These are phyloP conservation scores for Triops cancriformis DNA, from an alignment of 1,140 invertebrate species.

Conservation along the genomic window DNA sequence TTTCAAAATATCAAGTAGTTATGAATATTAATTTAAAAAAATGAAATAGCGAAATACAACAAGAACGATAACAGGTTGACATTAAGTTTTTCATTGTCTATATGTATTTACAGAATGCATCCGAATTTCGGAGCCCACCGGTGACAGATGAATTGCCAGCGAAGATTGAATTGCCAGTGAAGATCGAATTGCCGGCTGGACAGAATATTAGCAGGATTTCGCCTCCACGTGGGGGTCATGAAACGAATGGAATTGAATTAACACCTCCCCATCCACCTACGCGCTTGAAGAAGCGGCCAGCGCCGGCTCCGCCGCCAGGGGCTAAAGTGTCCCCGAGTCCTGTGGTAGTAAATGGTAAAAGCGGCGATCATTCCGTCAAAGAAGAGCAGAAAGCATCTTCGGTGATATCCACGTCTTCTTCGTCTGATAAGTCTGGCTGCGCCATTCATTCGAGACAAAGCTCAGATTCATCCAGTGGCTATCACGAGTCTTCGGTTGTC, in stretches of 20 bases:
- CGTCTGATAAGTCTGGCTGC: slow-evolving; percentile 34
- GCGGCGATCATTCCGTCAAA: not conserved
- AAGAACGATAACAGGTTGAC: too few relatives aligned
- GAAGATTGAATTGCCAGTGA: not conserved
- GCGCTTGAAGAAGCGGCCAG: slow-evolving; percentile 34
- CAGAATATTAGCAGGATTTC: not conserved
- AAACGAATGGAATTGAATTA: not conserved
- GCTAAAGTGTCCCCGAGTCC: slow-evolving; percentile 11
- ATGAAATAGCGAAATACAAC: too few relatives aligned
- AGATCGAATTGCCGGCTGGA: not conserved
- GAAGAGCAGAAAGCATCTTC: slow-evolving; percentile 16
- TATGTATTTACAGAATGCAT: not conserved
- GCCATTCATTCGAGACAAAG: slow-evolving; percentile 59
- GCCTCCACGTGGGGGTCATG: not conserved
- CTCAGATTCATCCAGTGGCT: slow-evolving; percentile 60
- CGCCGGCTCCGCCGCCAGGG: slow-evolving; percentile 33
- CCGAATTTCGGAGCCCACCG: not conserved
- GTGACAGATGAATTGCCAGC: not conserved
- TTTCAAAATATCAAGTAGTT: too few relatives aligned
- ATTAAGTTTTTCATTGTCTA: too few relatives aligned
- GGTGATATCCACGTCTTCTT: slow-evolving; percentile 18
- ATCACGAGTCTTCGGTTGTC: slow-evolving; percentile 61
- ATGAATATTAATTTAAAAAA: too few relatives aligned
- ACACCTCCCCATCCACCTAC: slow-evolving; percentile 18
- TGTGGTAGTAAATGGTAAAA: not conserved